Evolutionary conservation across 2,888 invertebrate genomes (phyloP).

Genomic region (Drosophila falleni): DNA sequence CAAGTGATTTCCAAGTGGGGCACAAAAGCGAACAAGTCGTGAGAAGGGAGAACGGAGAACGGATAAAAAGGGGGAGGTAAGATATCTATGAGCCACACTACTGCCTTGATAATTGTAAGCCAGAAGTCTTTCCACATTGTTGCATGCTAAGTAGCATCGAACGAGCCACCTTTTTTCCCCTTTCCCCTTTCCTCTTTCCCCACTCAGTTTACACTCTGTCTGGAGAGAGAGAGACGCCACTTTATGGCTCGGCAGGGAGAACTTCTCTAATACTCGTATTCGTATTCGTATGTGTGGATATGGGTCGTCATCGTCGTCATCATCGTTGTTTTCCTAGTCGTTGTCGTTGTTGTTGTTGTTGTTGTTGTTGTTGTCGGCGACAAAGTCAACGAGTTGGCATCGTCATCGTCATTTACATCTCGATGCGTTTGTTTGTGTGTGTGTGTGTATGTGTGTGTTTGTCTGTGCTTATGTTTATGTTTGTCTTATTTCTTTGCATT

Average conservation of each 20-base stretch:
- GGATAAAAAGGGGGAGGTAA: background rate
- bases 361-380: slow-evolving; percentile 21
- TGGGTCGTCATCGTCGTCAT: slow-evolving; percentile 48
- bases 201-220: background rate
- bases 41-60: background rate
- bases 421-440: slow-evolving; percentile 6
- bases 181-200: no score
- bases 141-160: slow-evolving; percentile 61
- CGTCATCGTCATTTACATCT: slow-evolving; percentile 62
- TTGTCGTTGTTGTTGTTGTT: background rate
- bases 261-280: slow-evolving; percentile 44
- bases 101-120: slow-evolving; percentile 59
- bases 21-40: slow-evolving; percentile 21
- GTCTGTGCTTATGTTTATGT: slow-evolving; percentile 21
- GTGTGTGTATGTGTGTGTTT: slow-evolving; percentile 6
- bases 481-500: slow-evolving; percentile 64
- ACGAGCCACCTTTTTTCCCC: background rate
- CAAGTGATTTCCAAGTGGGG: slow-evolving; percentile 58
- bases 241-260: slow-evolving; percentile 48
- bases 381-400: slow-evolving; percentile 59
- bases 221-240: slow-evolving; percentile 40
- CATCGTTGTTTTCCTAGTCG: background rate
- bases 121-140: slow-evolving; percentile 55
- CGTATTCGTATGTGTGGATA: slow-evolving; percentile 49
- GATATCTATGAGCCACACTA: slow-evolving; percentile 40